phyloP scores from a whole-genome alignment of 2,888 invertebrate genomes.

The Netelia melanura region DNA sequence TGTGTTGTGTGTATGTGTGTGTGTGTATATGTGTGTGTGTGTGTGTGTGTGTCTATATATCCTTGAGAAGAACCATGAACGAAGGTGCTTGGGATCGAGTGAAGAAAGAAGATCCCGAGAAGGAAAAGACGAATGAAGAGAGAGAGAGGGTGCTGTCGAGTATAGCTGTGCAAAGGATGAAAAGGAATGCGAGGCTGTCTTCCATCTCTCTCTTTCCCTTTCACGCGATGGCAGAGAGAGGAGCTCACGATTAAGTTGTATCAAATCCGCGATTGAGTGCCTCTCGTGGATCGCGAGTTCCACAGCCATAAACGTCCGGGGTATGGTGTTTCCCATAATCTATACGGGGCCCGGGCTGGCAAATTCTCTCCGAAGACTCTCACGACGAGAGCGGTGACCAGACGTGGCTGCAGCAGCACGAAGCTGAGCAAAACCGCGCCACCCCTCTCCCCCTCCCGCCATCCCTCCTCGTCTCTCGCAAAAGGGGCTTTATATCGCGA shows the following conservation, averaged over 20 bases:
- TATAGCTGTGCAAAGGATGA: constrained; percentile 46
- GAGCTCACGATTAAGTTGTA: constrained; percentile 81
- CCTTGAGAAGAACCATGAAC: constrained; percentile 20
- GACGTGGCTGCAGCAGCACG: constrained; percentile 31
- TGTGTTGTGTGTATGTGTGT: too few species aligned
- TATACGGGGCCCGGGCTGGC: constrained; percentile 71
- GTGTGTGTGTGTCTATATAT: not conserved
- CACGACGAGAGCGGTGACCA: constrained; percentile 15
- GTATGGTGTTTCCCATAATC: constrained; percentile 80
- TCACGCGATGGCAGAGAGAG: constrained; percentile 23
- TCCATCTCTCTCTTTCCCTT: constrained; percentile 35
- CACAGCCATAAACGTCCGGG: constrained; percentile 79
- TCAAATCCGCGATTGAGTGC: constrained; percentile 80
- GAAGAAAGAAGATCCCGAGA: constrained; percentile 41
- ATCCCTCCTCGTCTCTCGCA: too few species aligned
- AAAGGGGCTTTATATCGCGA: too few species aligned
- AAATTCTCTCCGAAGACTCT: constrained; percentile 60
- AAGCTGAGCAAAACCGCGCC: constrained; percentile 20
- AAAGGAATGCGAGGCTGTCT: constrained; percentile 54
- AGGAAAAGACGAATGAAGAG: constrained; percentile 34
- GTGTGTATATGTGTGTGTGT: not conserved
- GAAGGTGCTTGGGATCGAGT: constrained; percentile 44
- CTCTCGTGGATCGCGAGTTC: constrained; percentile 78
- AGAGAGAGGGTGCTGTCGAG: constrained; percentile 36
- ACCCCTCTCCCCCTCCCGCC: not conserved